phyloP scores from a whole-genome alignment of 2,888 invertebrate species.

The Tinea semifulvella region DNA sequence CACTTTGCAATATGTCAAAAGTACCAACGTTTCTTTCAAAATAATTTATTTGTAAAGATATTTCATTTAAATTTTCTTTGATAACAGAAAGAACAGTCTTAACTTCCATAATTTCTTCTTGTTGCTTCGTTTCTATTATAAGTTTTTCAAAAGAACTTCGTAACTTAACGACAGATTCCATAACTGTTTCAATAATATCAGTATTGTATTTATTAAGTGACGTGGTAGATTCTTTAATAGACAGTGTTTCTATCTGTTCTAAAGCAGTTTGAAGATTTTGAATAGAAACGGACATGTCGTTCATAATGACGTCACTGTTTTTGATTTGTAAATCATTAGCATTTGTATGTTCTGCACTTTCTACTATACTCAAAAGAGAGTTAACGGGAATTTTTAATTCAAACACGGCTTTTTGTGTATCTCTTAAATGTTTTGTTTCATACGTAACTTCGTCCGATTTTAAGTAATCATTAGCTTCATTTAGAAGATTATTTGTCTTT shows the following conservation, averaged over 20 bases:
- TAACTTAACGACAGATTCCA: conserved; percentile 70
- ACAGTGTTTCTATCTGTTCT: conserved; percentile 56
- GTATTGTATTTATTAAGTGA: conserved; percentile 56
- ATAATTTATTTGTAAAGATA: conserved; percentile 36
- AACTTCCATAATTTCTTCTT: conserved; percentile 34
- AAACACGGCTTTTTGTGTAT: conserved; percentile 52
- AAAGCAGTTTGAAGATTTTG: conserved; percentile 57
- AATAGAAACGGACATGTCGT: conserved; percentile 54
- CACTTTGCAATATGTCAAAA: conserved; percentile 49
- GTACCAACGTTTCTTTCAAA: conserved; percentile 40
- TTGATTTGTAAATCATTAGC: conserved; percentile 30
- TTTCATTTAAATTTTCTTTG: conserved; percentile 40
- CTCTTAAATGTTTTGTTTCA: conserved; percentile 43
- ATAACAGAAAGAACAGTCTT: conserved; percentile 37
- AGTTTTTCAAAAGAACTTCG: conserved; percentile 65
- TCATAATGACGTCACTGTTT: conserved; percentile 43
- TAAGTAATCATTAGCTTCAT: conserved; percentile 38
- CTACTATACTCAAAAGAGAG: conserved; percentile 41
- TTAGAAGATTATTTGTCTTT: conserved; percentile 45
- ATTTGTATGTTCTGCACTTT: conserved; percentile 36
- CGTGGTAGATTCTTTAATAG: conserved; percentile 59
- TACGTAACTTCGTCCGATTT: conserved; percentile 34
- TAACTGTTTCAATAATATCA: conserved; percentile 70
- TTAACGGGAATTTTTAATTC: conserved; percentile 44
- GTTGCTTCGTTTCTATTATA: conserved; percentile 33